Evolutionary conservation across 2,113 vertebrate genomes (phyloP).

Genomic region (Sciurus niger): DNA sequence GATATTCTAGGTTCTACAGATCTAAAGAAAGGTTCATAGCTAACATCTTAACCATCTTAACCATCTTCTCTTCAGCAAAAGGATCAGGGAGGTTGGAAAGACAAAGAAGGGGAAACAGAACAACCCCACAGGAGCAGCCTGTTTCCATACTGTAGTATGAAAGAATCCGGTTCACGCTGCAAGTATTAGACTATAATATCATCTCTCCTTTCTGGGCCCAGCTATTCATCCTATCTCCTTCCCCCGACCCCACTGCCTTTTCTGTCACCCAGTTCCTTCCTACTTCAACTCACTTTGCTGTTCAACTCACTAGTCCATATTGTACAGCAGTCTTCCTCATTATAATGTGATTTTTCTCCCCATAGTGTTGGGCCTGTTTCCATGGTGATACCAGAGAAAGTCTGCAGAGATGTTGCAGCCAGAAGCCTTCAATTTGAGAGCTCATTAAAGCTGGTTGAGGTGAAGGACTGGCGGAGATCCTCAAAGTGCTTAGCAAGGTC

Average conservation of each 20-base stretch:
- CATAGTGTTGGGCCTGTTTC: slow-evolving; percentile 58
- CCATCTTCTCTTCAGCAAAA: not conserved
- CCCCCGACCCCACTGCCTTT: not conserved
- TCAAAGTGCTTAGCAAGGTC: not conserved
- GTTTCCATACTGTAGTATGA: not conserved
- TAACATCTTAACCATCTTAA: not conserved
- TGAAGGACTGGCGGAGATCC: not conserved
- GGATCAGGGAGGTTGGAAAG: not conserved
- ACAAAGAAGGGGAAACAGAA: not conserved
- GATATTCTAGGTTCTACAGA: not conserved
- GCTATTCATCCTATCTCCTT: not conserved
- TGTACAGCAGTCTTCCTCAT: slow-evolving; percentile 56
- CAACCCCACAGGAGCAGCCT: not conserved
- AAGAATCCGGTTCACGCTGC: not conserved
- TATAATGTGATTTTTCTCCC: slow-evolving; percentile 7
- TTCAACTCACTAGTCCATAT: slow-evolving; percentile 36
- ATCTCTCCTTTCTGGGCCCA: not conserved
- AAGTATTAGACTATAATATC: not conserved
- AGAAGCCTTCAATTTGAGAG: slow-evolving; percentile 35
- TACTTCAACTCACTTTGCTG: not conserved
- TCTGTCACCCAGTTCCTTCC: not conserved
- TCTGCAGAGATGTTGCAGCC: not conserved
- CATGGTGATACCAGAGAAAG: slow-evolving; percentile 59
- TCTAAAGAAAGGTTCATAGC: not conserved
- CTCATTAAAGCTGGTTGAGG: slow-evolving; percentile 3